Base-by-base conservation (phyloP, 2,888 invertebrate genomes). In the Phymatocera aterrima region DNA sequence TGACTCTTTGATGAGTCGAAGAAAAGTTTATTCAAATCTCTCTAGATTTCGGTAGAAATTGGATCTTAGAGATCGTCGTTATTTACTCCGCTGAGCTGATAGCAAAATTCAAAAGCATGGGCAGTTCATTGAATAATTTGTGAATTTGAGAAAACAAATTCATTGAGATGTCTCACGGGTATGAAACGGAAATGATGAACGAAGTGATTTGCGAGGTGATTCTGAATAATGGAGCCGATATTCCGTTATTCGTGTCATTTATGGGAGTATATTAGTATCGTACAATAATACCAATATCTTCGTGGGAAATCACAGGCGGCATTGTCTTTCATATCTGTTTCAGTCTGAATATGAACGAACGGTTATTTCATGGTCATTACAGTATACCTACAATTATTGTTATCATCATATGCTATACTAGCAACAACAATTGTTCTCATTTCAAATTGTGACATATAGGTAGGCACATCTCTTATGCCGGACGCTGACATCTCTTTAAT, bases 301-400 rank as follows among this genome's bases (percentile, higher is more conserved):
- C 72, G 72, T 72, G 72, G 54, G 72, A 72, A 72, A 51, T 72
- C 51, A 15, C 72, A 54, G n/a, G 51, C 28, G 37, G 72, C 18
- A 72, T 72, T 72, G 72, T 72, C 12, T 31, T 54, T 37, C 18
- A 18, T 51, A 31, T 72, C 48, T 72, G 43, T 48, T 72, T 72
- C 15, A 31, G 31, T 18, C 31, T 34, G 72, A 68, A 72, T 72
- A 24, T 54, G 18, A 72, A 40, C 68, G 48, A 72, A 40, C 68
- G 24, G 68, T 68, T 68, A 68, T 46, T 68, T 34, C 68, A 68
- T 12, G 34, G 64, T 64, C 10, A 8, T 40, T 37, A 31, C 37
- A n/a, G n/a, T 64, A 37, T 64, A 57, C 57, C 57, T 15, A 57
- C 57, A 57, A 57, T 57, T 4, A 37, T 64, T 10, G 21, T 64